Base-by-base conservation (phyloP, 1,140 invertebrate species). In the Sinella curviseta region DNA sequence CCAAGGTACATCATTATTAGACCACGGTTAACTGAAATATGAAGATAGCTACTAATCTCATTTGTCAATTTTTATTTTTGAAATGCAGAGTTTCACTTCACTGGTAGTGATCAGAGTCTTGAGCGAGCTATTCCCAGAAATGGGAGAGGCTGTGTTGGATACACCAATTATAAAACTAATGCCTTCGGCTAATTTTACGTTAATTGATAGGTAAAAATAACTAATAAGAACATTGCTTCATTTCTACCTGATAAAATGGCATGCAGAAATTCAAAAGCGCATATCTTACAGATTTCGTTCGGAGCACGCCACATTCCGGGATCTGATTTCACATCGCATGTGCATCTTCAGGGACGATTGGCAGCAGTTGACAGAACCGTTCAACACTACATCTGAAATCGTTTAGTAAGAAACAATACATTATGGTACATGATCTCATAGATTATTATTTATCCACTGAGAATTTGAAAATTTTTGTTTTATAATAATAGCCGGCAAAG, bases 301-400 rank as follows among this genome's bases (percentile, higher is more conserved):
- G 0, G 80, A 81, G 17, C 73, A 74, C 39, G 74, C 39, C 3
- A 73, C 77, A 1, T 79, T 81, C 34, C 35, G 80, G 60, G 80
- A 81, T 77, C 36, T 81, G 14, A 28, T 81, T 1, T 36, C 80
- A 3, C 80, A 81, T 33, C 36, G 78, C 35, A 65, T 30, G 0
- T 79, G 80, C 24, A 1, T 75, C 12, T 24, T 30, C 0, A 1
- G 74, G 3, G 16, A 36, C 12, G 65, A 70, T 33, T 60, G 4
- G 14, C 57, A 12, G 24, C 57, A 14, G 4, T 14, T 60, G 14
- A 26, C 12, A 17, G 57, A 60, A 12, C 57, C 57, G 8, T 60
- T 60, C 24, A 4, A 16, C 4, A 14, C 57, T 8, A 26, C 57
- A 3, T 12, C 12, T 3, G 57, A 60, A 60, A 26, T 60, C 4